A percentile compares a stretch with the other conserved stretches of the same genome.
Evolutionary conservation across 2,797 vertebrate genomes (phyloP).

Genomic region (Coluber constrictor): DNA sequence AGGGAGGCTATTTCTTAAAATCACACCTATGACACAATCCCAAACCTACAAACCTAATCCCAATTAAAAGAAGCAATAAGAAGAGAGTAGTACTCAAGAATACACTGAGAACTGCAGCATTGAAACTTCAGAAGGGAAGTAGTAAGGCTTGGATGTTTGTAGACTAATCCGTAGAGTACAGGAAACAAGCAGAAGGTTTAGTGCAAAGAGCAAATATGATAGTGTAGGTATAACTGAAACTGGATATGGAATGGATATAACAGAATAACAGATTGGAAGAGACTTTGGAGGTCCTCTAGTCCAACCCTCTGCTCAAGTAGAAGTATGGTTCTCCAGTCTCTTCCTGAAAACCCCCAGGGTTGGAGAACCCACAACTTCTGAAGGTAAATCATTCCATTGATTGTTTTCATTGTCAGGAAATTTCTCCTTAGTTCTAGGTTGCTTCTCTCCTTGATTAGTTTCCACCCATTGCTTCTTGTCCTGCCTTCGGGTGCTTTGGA

Average conservation of each 20-base stretch:
- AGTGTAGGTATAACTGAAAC: neutral
- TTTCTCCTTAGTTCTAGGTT: neutral
- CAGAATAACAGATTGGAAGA: neutral
- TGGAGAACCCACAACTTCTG: neutral
- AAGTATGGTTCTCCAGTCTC: neutral
- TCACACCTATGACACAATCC: neutral
- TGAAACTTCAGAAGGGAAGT: neutral
- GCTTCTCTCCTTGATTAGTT: neutral
- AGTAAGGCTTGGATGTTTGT: neutral
- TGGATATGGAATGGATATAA: neutral
- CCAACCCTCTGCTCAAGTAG: neutral
- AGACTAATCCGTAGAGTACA: neutral
- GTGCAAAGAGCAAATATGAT: neutral
- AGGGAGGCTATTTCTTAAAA: neutral
- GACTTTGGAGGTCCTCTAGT: neutral
- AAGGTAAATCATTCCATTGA: fast-evolving
- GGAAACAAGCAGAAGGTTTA: neutral
- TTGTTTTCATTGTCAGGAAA: neutral
- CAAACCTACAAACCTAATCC: neutral
- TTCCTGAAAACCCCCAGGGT: neutral
- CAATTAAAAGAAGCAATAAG: neutral
- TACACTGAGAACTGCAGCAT: neutral
- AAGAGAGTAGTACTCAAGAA: neutral
- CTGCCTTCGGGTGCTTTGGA: neutral
- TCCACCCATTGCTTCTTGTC: neutral